Percentiles rank a stretch among this genome's conserved stretches.
Conservation (phyloP, 2,113 vertebrate species). For the Pipra filicauda region DNA sequence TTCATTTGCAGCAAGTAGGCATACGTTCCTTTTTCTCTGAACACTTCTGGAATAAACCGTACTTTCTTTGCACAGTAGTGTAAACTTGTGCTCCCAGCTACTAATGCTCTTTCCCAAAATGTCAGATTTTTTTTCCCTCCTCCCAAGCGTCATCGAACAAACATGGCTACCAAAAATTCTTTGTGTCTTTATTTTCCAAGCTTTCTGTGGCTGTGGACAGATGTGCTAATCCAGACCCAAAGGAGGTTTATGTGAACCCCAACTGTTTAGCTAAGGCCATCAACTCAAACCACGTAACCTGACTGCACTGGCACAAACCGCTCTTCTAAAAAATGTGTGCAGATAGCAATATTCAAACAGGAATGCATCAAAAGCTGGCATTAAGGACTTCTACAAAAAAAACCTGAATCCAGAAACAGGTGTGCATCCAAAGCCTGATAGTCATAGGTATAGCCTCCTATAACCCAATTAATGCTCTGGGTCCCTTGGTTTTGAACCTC, state of each 20-base stretch:
- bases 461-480: neutral
- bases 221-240: neutral
- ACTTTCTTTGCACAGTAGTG: neutral
- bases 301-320: neutral
- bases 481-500: neutral
- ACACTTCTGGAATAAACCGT: neutral
- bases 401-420: fast-evolving
- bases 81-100: neutral
- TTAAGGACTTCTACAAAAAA: neutral
- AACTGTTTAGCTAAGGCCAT: neutral
- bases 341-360: neutral
- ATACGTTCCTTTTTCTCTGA: neutral
- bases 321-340: neutral
- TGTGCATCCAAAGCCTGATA: neutral
- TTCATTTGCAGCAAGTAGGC: neutral
- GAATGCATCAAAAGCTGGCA: neutral
- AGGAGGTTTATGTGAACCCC: neutral
- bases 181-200: neutral
- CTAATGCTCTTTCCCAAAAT: neutral
- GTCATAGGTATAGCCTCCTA: neutral
- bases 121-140: neutral
- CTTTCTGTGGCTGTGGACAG: neutral
- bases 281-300: neutral
- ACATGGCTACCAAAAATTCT: neutral
- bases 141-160: neutral